phyloP scores from a whole-genome alignment of 2,797 vertebrate species.

The Lepilemur septentrionalis region DNA sequence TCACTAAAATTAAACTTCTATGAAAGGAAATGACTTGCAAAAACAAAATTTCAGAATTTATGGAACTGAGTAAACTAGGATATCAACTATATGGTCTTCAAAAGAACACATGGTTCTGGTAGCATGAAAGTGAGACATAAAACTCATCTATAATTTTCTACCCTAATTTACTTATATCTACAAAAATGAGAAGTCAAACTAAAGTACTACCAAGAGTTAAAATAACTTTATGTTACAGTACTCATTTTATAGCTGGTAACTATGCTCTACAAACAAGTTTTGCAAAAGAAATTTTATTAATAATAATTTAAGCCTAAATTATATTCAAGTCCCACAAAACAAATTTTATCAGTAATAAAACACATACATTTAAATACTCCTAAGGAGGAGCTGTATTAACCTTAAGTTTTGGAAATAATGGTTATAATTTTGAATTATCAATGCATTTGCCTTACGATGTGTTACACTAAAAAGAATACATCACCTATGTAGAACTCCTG shows the following conservation, averaged over 20 bases:
- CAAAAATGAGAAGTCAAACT: neutral
- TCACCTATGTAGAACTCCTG: neutral
- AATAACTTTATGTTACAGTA: neutral
- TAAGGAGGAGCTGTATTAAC: neutral
- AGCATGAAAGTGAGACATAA: neutral
- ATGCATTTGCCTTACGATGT: neutral
- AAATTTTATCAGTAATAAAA: constrained; percentile 42
- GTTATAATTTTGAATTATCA: neutral
- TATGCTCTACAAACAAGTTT: neutral
- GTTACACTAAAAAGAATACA: neutral
- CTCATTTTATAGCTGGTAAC: neutral
- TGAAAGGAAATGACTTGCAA: neutral
- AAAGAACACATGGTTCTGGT: neutral
- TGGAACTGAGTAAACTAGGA: neutral
- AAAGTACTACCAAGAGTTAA: neutral
- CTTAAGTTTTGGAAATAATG: constrained; percentile 22
- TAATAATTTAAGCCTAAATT: neutral
- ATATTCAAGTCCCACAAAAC: constrained; percentile 27
- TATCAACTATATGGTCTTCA: neutral
- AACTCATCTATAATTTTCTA: neutral
- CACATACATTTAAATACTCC: neutral
- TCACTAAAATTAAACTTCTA: neutral
- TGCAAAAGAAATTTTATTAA: neutral
- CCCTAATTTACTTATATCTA: neutral
- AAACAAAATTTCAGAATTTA: neutral